Evolutionary conservation across 2,113 vertebrate genomes (phyloP), one percentile per base, ranked within the genome.

Genomic region (Syngnathus floridae): DNA sequence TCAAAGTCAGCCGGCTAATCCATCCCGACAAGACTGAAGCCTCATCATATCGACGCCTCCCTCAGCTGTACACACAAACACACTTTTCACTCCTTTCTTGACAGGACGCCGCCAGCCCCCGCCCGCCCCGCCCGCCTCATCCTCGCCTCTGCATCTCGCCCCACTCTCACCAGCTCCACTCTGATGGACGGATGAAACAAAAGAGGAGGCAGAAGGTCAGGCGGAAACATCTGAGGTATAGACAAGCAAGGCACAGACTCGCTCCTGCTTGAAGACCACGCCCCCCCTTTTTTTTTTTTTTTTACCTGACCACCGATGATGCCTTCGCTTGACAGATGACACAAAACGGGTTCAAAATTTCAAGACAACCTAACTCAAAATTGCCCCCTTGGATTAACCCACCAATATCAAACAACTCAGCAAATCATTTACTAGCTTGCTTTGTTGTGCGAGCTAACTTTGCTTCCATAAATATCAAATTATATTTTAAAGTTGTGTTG

Each of bases 1-100:
- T 87, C 84, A 84, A 87, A 85, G 87, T 87, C 85, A 85, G 75
- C 54, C 82, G 21, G 82, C 78, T 88, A 87, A 88, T 88, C 85
- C 85, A 86, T 87, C 85, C 73, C 63, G 85, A 88, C 87, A 87
- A 86, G 77, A 68, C 81, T 79, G 86, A 86, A 87, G 84, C 82
- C 80, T 77, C 83, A 83, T 82, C 80, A 83, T 81, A 84, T 80
- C 77, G 75, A 82, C 82, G 73, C 76, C 84, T 86, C 84, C 80
- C 84, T 84, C 73, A 57, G 74, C 75, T 68, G 75, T 59, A 43
- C 73, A 70, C 69, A 78, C 79, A 82, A 62, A 80, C 73, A 75
- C 67, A 82, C 73, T 69, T 63, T 67, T 72, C 82, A 80, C 72
- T 75, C 55, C 70, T 65, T 65, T 56, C 70, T 69, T 79, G 78